Evolutionary conservation across 2,797 vertebrate genomes (phyloP), one percentile per base, ranked within the genome.

Genomic region (Acanthiza pusilla): DNA sequence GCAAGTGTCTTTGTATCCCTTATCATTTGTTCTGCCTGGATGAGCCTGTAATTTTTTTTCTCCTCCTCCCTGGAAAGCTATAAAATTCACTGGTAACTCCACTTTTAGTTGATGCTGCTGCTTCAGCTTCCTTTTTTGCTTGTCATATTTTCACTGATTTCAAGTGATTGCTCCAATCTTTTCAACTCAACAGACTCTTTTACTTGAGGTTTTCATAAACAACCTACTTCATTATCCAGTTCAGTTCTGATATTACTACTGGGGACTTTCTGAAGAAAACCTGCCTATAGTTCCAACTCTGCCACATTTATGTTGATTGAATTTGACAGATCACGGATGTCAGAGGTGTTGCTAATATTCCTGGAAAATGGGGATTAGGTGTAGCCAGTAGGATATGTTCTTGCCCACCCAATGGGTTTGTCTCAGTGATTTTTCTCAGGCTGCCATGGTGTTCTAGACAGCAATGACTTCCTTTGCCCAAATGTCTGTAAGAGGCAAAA

Each of bases 11-110:
- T 83, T 4, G 1, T 25, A 60, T 55, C 26, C 57, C 48, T 83
- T 91, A 43, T 42, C 45, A 36, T 88, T 87, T 92, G 26, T 83
- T 91, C 50, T 85, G 50, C 34, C 61, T 85, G 36, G 14, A 83
- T 65, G 16, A 77, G 61, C 18, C 42, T 81, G 65, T 34, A 88
- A 61, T 42, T 72, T 3, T 57, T 77, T 67, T 76, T 92, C 79
- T 85, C 5, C 16, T 26, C 10, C 42, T 80, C 50, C 61, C 65
- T 61, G 32, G 4, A 67, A 68, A 83, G 57, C 16, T 87, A 25
- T 32, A 54, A 83, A 91, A 89, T 29, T 73, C 86, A 48, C 36
- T 45, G 42, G 16, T 61, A 73, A 45, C 23, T 76, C 45, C 42
- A 50, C 54, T 77, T 94, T n/a, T 32, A 85, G 79, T 72, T 88